Conservation (phyloP, 2,888 invertebrate species). For the Epinotia bilunana region DNA sequence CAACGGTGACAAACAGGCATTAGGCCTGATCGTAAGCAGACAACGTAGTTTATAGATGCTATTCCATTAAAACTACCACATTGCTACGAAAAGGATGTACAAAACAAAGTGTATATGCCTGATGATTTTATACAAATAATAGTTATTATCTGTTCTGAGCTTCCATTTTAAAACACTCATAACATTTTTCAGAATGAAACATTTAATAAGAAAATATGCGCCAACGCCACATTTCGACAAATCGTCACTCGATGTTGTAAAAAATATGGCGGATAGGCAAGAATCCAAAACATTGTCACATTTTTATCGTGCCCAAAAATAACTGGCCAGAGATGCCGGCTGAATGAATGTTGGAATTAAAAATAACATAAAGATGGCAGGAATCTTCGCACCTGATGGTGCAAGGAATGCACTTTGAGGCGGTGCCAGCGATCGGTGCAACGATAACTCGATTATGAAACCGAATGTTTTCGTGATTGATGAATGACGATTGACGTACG, state of each 20-base stretch:
- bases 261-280: constrained; percentile 43
- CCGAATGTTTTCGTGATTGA: constrained; percentile 1
- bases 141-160: not conserved
- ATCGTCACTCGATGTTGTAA: constrained; percentile 40
- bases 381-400: constrained; percentile 42
- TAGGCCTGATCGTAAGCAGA: too few species aligned
- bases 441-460: constrained; percentile 16
- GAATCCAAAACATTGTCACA: constrained; percentile 46
- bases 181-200: not conserved
- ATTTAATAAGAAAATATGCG: not conserved
- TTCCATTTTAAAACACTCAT: not conserved
- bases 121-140: not conserved
- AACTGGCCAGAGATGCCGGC: constrained; percentile 37
- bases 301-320: constrained; percentile 40
- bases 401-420: constrained; percentile 46
- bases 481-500: constrained; percentile 1
- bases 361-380: constrained; percentile 45
- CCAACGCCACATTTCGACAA: constrained; percentile 41
- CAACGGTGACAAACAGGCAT: too few species aligned
- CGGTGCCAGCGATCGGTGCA: constrained; percentile 42
- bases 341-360: constrained; percentile 44
- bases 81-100: not conserved
- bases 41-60: too few species aligned
- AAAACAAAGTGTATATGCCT: not conserved
- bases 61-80: too few species aligned